Conservation (phyloP, 2,113 vertebrate species). For the Potamarius usumacintae region DNA sequence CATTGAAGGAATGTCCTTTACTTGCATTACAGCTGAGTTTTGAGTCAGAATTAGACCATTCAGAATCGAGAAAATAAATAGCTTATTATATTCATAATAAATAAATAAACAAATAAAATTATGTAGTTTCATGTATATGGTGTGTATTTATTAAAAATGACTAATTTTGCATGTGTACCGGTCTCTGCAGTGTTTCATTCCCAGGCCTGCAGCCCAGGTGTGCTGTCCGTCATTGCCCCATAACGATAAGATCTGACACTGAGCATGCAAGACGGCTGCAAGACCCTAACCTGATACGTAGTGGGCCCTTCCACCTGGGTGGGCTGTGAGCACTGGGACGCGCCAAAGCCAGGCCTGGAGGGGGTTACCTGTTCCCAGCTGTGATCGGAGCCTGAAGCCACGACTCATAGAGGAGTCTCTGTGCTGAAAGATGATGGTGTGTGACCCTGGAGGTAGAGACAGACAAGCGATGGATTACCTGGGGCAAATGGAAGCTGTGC, state of each 20-base stretch:
- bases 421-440: slow-evolving; percentile 39
- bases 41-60: background rate
- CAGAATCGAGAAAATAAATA: background rate
- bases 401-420: slow-evolving; percentile 31
- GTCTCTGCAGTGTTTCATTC: background rate
- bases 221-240: slow-evolving; percentile 40
- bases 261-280: slow-evolving; percentile 34
- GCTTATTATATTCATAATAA: background rate
- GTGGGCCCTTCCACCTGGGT: slow-evolving; percentile 50
- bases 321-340: slow-evolving; percentile 43
- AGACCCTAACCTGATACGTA: slow-evolving; percentile 51
- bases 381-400: slow-evolving; percentile 37
- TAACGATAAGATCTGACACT: slow-evolving; percentile 48
- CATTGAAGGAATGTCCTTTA: background rate
- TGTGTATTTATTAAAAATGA: background rate
- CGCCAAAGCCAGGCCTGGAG: slow-evolving; percentile 30
- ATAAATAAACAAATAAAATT: background rate
- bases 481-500: slow-evolving; percentile 4
- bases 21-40: background rate
- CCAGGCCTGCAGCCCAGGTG: slow-evolving; percentile 40
- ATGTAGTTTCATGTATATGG: background rate
- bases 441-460: slow-evolving; percentile 37
- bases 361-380: slow-evolving; percentile 40
- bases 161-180: background rate
- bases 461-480: background rate